Evolutionary conservation across 37 sponge, comb jelly and placozoan species (phyloP).

Genomic region (Ianthella basta): DNA sequence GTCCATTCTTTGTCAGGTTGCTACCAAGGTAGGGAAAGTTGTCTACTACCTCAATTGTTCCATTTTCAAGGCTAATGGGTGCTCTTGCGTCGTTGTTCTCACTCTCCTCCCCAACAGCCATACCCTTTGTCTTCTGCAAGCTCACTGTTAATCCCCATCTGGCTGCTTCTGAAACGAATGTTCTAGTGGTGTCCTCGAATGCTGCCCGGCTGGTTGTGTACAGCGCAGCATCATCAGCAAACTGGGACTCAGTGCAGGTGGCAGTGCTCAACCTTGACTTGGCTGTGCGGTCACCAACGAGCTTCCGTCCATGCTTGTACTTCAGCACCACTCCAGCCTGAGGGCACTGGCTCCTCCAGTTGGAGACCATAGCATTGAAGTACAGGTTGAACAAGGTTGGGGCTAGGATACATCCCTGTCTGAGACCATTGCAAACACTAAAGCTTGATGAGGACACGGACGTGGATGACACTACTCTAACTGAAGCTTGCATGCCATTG

Average conservation of each 20-base stretch:
- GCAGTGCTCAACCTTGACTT: slow-evolving; percentile 27
- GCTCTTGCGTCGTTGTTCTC: background rate
- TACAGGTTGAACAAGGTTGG: slow-evolving; percentile 44
- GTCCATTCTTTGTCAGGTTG: background rate
- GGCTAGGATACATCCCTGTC: slow-evolving; percentile 43
- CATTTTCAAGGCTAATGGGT: background rate
- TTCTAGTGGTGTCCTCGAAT: slow-evolving; percentile 22
- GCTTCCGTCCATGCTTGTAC: slow-evolving; percentile 40
- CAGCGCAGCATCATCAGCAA: slow-evolving; percentile 43
- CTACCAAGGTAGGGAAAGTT: slow-evolving; percentile 1
- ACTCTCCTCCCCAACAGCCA: background rate
- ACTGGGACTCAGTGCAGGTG: slow-evolving; percentile 39
- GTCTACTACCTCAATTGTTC: slow-evolving; percentile 18
- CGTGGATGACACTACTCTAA: slow-evolving; percentile 12
- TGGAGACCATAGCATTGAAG: slow-evolving; percentile 44
- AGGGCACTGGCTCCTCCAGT: slow-evolving; percentile 4
- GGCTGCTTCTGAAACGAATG: slow-evolving; percentile 11
- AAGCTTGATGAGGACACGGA: slow-evolving; percentile 25
- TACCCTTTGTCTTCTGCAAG: slow-evolving; percentile 27
- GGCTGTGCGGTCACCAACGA: slow-evolving; percentile 48
- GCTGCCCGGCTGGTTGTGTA: background rate
- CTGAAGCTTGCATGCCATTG: background rate
- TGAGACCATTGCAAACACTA: slow-evolving; percentile 40
- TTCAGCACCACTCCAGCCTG: slow-evolving; percentile 45
- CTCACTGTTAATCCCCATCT: slow-evolving; percentile 42